A percentile compares a stretch with the other conserved stretches of the same genome.
phyloP scores from a whole-genome alignment of 2,113 vertebrate genomes.

The Abramis brama region DNA sequence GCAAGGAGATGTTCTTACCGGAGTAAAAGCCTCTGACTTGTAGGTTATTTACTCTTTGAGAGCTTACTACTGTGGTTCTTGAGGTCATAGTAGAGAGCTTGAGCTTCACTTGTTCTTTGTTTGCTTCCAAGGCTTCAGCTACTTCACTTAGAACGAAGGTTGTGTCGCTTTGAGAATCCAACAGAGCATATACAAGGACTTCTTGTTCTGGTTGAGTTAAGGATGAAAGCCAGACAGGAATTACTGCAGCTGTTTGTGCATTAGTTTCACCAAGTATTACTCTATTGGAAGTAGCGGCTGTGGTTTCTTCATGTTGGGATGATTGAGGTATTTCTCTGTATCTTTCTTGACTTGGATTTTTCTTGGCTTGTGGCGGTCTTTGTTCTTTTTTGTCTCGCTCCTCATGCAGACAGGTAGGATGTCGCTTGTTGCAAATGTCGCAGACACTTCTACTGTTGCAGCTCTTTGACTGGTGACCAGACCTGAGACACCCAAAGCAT shows the following conservation, averaged over 20 bases:
- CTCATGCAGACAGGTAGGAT: constrained; percentile 19
- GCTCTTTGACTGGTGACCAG: not conserved
- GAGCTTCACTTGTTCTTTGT: constrained; percentile 19
- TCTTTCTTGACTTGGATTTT: not conserved
- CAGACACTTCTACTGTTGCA: not conserved
- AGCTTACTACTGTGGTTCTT: constrained; percentile 23
- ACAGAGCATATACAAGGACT: constrained; percentile 4
- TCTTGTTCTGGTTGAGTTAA: not conserved
- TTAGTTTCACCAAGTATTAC: no score
- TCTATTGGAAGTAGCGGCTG: no score
- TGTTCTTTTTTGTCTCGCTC: not conserved
- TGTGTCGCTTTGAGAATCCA: constrained; percentile 9
- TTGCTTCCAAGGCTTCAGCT: not conserved
- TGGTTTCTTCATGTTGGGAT: not conserved
- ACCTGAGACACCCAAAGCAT: not conserved
- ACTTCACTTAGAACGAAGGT: not conserved
- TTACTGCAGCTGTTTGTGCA: no score
- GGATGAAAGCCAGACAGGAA: no score
- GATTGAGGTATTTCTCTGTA: not conserved
- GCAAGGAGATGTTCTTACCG: not conserved
- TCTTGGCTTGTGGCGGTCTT: not conserved
- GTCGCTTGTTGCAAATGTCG: not conserved
- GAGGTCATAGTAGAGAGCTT: constrained; percentile 35
- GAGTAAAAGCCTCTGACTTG: not conserved
- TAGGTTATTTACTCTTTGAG: constrained; percentile 22